These are phyloP conservation scores for Agonopterix arenella DNA, from an alignment of 2,888 invertebrate species.

Conservation along the genomic window DNA sequence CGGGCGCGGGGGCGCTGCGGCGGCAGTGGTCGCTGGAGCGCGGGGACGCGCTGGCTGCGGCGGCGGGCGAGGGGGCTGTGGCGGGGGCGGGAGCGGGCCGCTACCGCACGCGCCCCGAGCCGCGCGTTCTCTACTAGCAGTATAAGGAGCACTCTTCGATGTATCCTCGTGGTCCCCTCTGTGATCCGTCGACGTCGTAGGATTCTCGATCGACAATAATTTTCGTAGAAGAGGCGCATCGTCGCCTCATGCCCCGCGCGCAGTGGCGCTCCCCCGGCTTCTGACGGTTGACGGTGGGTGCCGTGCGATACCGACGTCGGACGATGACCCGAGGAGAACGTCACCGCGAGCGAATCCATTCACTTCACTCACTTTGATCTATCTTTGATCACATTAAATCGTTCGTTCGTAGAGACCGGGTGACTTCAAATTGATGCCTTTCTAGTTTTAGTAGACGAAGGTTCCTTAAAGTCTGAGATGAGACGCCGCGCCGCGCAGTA, in stretches of 20 bases:
- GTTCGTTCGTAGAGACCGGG: neutral
- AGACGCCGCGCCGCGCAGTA: conserved; percentile 7
- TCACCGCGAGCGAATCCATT: too few species aligned
- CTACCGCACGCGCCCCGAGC: conserved; percentile 19
- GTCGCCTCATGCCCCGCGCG: conserved; percentile 5
- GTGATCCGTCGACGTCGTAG: conserved; percentile 3
- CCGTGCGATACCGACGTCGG: conserved; percentile 1
- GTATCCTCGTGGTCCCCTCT: conserved; percentile 12
- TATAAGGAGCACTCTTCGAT: conserved; percentile 11
- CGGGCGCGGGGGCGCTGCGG: conserved; percentile 35
- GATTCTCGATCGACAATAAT: conserved; percentile 52
- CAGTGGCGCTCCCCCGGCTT: neutral
- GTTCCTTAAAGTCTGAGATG: neutral
- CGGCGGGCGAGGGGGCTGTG: conserved; percentile 20
- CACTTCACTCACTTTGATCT: conserved; percentile 8
- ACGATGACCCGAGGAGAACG: too few species aligned
- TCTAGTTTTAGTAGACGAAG: conserved; percentile 13
- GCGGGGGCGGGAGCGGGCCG: conserved; percentile 16
- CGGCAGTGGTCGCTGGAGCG: conserved; percentile 66
- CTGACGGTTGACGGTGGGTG: conserved; percentile 5
- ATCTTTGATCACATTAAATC: neutral
- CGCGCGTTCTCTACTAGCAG: conserved; percentile 16
- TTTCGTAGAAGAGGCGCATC: conserved; percentile 36
- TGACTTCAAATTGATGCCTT: conserved; percentile 8
- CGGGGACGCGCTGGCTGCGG: conserved; percentile 47